Evolutionary conservation across 2,113 vertebrate species (phyloP).

Genomic region (Anoura caudifer): DNA sequence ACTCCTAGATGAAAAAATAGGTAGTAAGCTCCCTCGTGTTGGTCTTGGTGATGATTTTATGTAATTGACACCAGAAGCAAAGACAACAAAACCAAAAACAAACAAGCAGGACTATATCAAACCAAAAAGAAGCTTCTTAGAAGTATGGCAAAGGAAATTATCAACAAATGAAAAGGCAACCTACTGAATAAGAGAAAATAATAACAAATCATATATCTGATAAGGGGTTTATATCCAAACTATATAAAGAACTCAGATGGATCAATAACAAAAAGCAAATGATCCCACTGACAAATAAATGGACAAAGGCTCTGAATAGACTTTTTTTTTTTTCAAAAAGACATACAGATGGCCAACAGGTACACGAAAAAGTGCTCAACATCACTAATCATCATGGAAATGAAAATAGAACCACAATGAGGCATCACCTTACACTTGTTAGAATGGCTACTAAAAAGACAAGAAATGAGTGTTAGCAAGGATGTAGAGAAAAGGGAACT

Average conservation of each 20-base stretch:
- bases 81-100: too few relatives aligned
- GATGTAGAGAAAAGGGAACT: not conserved
- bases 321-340: not conserved
- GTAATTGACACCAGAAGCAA: not conserved
- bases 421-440: not conserved
- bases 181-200: not conserved
- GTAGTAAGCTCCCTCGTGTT: not conserved
- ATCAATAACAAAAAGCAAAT: not conserved
- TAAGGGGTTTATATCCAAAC: not conserved
- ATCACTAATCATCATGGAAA: not conserved
- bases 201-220: not conserved
- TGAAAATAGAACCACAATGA: not conserved
- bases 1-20: not conserved
- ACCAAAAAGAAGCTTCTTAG: not conserved
- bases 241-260: not conserved
- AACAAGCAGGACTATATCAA: not conserved
- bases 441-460: not conserved
- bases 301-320: not conserved
- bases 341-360: too few relatives aligned
- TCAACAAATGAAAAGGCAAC: not conserved
- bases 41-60: not conserved
- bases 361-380: too few relatives aligned
- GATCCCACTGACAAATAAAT: not conserved
- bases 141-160: not conserved
- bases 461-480: not conserved